phyloP scores from a whole-genome alignment of 35 echinoderm and acorn worm genomes.

The Hemicentrotus pulcherrimus region DNA sequence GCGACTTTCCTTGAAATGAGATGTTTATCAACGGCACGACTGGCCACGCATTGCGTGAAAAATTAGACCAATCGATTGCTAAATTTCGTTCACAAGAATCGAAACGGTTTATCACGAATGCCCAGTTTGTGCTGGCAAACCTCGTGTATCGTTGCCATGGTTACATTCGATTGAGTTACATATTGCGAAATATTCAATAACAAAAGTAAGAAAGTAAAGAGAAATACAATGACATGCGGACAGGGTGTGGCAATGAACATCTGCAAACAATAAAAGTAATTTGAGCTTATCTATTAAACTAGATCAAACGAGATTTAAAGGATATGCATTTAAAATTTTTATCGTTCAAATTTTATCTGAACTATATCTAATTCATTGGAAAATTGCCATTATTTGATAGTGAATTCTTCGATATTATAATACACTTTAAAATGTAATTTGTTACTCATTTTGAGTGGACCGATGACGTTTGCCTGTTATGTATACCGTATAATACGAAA shows the following conservation, averaged over 20 bases:
- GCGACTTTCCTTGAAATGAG: too few species aligned
- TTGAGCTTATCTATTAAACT: not conserved
- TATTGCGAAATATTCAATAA: not conserved
- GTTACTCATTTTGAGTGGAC: too few species aligned
- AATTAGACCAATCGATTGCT: too few species aligned
- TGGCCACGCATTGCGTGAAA: too few species aligned
- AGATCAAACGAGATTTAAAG: not conserved
- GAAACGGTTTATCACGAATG: too few species aligned
- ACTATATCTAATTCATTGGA: not conserved
- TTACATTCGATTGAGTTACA: not conserved
- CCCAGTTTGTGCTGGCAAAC: too few species aligned
- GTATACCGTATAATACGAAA: too few species aligned
- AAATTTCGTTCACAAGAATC: too few species aligned
- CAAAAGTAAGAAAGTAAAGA: not conserved
- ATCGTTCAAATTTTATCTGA: not conserved
- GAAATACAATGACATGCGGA: not conserved
- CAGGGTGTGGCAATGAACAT: not conserved
- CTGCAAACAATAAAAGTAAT: not conserved
- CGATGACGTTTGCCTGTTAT: too few species aligned
- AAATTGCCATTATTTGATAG: not conserved
- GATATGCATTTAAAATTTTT: not conserved
- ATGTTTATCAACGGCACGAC: too few species aligned
- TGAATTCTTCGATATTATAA: not conserved
- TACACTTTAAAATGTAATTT: too few species aligned
- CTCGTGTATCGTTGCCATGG: not conserved